Base-by-base conservation (phyloP, 2,888 invertebrate species). In the Drosophila melanosoma region DNA sequence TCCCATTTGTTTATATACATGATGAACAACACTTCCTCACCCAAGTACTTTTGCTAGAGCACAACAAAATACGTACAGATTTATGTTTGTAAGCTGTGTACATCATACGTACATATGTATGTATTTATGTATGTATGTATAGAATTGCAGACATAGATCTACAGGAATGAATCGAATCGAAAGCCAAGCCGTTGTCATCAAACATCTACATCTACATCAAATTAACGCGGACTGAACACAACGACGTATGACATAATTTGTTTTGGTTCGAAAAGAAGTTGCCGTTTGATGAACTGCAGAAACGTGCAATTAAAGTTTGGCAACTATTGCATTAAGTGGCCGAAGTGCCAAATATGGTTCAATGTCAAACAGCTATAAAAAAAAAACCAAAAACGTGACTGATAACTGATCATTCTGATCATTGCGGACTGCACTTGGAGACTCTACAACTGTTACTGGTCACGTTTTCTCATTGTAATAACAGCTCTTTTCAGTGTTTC, bases 401-500 rank as follows among this genome's bases (percentile, higher is more conserved):
- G 42, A 57, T 3, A 20, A 17, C 20, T 10, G n/a, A 11, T n/a
- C 51, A 51, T 3, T n/a, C 12, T 51, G 29, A n/a, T 23, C 1
- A 32, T 32, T 32, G 15, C 26, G 5, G 26, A 53, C 35, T 33
- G 52, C 10, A 35, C 56, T n/a, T 26, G 23, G 38, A 49, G 36
- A 73, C 42, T 15, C 20, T 48, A 38, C 56, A 45, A 38, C 29
- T 49, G 66, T 61, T 59, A 54, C 36, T 61, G 48, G 32, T 35
- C 60, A 49, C 62, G 48, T 73, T 57, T 54, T 60, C 69, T 74
- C 73, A 83, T 90, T 83, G 86, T 90, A 90, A 90, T 91, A 87
- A 86, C 86, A 86, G 90, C 80, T 86, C 83, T 86, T 89, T 90
- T 90, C 90, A 88, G 91, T 91, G 78, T 90, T 90, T 90, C 79